phyloP scores from a whole-genome alignment of 2,113 vertebrate species.

The Glaucomys volans region DNA sequence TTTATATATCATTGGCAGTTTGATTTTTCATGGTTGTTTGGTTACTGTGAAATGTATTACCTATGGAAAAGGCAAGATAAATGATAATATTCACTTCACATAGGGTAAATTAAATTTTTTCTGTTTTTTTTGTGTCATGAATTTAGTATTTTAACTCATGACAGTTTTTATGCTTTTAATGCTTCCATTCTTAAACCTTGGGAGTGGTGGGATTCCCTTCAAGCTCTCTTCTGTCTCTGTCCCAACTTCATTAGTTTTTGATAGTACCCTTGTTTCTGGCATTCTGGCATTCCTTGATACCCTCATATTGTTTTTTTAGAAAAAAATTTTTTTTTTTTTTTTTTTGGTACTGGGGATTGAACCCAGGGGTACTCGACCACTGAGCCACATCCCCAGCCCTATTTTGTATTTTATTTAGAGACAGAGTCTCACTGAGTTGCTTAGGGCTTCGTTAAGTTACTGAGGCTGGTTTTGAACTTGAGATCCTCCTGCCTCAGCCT shows the following conservation, averaged over 20 bases:
- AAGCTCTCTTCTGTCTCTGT: background rate
- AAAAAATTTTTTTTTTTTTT: background rate
- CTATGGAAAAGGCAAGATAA: background rate
- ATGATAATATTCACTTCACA: background rate
- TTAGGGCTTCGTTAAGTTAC: too few species aligned
- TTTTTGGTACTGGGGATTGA: background rate
- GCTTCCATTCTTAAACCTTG: background rate
- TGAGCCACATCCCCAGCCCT: too few species aligned
- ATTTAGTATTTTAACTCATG: background rate
- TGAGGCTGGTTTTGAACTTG: too few species aligned
- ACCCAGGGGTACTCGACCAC: too few species aligned
- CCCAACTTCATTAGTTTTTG: background rate
- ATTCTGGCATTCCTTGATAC: conserved; percentile 11
- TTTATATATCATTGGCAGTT: background rate
- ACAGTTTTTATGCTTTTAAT: background rate
- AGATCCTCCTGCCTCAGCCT: too few species aligned
- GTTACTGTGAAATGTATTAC: background rate
- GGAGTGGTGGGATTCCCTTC: background rate
- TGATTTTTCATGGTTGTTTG: conserved; percentile 8
- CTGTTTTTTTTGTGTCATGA: background rate
- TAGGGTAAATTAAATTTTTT: conserved; percentile 33
- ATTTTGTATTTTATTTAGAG: too few species aligned
- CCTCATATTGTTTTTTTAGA: background rate
- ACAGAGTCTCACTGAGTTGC: too few species aligned
- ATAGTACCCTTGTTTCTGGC: conserved; percentile 15